A percentile compares a stretch with the other conserved stretches of the same genome.
Evolutionary conservation across 2,113 vertebrate species (phyloP).

Genomic region (Tringa solitaria): DNA sequence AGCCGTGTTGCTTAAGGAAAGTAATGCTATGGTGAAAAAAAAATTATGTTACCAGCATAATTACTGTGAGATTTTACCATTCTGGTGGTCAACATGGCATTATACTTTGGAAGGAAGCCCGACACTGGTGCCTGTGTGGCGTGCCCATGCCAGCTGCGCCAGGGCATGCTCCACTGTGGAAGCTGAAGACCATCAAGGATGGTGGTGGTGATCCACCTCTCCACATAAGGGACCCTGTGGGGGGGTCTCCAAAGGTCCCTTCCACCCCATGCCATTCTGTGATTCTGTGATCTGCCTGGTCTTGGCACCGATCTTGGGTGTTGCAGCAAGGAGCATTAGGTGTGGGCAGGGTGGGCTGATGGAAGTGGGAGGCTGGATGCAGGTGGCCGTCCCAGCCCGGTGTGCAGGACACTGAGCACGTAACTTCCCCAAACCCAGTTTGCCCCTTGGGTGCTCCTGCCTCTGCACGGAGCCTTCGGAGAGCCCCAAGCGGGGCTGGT

Average conservation of each 20-base stretch:
- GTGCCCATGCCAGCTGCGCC: not conserved
- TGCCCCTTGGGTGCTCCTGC: not conserved
- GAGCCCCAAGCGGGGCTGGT: accelerated
- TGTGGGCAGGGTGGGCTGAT: not conserved
- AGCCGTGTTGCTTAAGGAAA: not conserved
- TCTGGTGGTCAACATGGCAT: not conserved
- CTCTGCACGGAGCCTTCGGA: accelerated
- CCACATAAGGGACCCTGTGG: not conserved
- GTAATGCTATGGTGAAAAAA: not conserved
- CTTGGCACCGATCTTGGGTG: not conserved
- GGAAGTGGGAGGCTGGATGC: not conserved
- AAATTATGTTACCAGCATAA: not conserved
- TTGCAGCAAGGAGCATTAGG: not conserved
- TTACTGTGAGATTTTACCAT: not conserved
- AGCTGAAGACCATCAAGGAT: accelerated
- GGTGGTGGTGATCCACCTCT: not conserved
- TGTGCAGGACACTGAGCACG: accelerated
- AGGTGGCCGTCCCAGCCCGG: not conserved
- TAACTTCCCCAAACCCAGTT: not conserved
- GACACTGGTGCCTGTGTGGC: accelerated
- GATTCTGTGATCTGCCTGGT: not conserved
- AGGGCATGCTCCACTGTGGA: not conserved
- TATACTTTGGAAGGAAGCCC: not conserved
- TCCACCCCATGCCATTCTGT: too few relatives aligned
- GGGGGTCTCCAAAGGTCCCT: not conserved